These are phyloP conservation scores for Smutsia gigantea DNA, from an alignment of 2,797 vertebrate species.

Conservation along the genomic window DNA sequence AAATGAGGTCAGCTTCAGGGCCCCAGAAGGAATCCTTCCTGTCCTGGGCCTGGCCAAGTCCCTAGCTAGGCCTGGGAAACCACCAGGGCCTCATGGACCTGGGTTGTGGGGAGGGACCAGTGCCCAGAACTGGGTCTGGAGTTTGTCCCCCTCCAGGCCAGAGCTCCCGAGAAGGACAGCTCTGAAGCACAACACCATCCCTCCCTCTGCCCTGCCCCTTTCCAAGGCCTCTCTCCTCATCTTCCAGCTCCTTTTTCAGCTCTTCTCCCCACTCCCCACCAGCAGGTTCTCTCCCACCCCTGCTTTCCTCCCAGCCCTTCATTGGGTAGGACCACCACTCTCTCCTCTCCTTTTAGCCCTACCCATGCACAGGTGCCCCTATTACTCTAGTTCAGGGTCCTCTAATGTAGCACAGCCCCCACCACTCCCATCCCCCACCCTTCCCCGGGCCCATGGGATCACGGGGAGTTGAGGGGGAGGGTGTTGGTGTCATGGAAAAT, in stretches of 20 bases:
- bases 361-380: neutral
- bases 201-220: neutral
- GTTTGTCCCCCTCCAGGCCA: constrained; percentile 51
- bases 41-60: neutral
- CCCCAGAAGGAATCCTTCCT: neutral
- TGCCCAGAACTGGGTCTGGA: constrained; percentile 38
- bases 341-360: neutral
- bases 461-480: constrained; percentile 63
- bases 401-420: neutral
- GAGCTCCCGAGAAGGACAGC: constrained; percentile 46
- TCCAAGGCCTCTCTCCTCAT: constrained; percentile 47
- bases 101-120: neutral
- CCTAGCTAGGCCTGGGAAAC: constrained; percentile 8
- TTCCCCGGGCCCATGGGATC: constrained; percentile 38
- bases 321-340: neutral
- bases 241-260: neutral
- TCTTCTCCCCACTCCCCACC: neutral
- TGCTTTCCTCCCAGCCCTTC: neutral
- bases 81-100: neutral
- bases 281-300: neutral
- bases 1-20: constrained; percentile 4
- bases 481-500: constrained; percentile 88
- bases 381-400: neutral
- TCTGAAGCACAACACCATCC: neutral
- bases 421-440: constrained; percentile 29